Evolutionary conservation across 2,888 invertebrate genomes (phyloP).

Genomic region (Agrypnus murinus): DNA sequence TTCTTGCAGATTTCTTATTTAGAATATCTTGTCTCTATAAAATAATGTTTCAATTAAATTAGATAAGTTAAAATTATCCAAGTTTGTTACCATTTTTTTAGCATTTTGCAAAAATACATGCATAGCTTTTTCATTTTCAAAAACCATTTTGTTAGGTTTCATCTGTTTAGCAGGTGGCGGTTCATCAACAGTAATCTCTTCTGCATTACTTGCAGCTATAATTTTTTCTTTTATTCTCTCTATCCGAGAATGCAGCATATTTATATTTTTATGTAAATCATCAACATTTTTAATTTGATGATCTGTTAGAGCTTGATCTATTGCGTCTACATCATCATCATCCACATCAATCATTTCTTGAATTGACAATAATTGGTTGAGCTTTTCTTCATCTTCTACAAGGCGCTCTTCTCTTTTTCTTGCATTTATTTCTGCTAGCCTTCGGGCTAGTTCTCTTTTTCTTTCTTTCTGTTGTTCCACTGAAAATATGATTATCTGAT

Average conservation of each 20-base stretch:
- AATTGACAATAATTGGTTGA: conserved; percentile 83
- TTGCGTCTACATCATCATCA: conserved; percentile 76
- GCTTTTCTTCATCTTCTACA: conserved; percentile 90
- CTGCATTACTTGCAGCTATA: conserved; percentile 79
- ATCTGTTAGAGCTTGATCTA: conserved; percentile 79
- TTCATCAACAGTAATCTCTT: conserved; percentile 73
- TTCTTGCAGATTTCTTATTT: conserved; percentile 81
- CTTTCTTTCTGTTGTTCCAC: conserved; percentile 91
- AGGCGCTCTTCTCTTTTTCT: conserved; percentile 90
- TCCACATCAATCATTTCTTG: conserved; percentile 86
- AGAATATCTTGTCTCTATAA: conserved; percentile 81
- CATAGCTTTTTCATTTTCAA: conserved; percentile 68
- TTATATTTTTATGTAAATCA: conserved; percentile 86
- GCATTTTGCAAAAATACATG: conserved; percentile 74
- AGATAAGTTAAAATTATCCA: too few species aligned
- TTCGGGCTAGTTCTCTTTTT: conserved; percentile 87
- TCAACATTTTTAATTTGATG: conserved; percentile 84
- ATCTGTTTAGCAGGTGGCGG: conserved; percentile 68
- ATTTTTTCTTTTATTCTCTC: conserved; percentile 87
- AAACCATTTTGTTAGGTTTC: conserved; percentile 69
- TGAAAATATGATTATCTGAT: conserved; percentile 47
- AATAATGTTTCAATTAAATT: too few species aligned
- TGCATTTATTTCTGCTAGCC: conserved; percentile 92
- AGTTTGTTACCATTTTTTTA: conserved; percentile 75
- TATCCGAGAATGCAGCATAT: conserved; percentile 80